Evolutionary conservation across 2,888 invertebrate genomes (phyloP).

Genomic region (Euplagia quadripunctaria): DNA sequence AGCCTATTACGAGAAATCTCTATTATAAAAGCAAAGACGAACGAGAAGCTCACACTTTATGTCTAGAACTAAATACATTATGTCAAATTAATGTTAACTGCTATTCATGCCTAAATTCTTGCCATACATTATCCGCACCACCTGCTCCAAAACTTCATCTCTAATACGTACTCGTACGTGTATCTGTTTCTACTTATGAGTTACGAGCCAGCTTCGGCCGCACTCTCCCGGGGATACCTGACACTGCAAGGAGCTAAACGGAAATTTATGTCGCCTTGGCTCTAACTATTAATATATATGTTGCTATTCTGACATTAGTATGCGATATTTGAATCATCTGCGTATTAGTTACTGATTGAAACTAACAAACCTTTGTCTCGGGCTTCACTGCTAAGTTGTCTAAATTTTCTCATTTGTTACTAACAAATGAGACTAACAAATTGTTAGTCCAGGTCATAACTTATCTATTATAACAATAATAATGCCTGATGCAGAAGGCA

Average conservation of each 20-base stretch:
- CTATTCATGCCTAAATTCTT: constrained; percentile 31
- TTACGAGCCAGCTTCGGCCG: constrained; percentile 62
- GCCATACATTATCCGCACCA: constrained; percentile 59
- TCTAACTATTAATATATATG: constrained; percentile 58
- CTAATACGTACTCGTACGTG: constrained; percentile 45
- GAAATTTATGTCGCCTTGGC: constrained; percentile 72
- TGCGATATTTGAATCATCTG: constrained; percentile 35
- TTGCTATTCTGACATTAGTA: constrained; percentile 43
- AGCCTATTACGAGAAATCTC: too few relatives aligned
- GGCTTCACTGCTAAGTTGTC: not conserved
- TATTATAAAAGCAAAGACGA: not conserved
- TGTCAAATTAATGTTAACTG: constrained; percentile 1
- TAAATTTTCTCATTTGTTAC: not conserved
- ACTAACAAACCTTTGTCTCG: not conserved
- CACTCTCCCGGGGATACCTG: constrained; percentile 60
- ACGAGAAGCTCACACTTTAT: not conserved
- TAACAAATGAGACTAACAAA: not conserved
- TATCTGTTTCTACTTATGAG: constrained; percentile 71
- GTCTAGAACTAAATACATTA: not conserved
- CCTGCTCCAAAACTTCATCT: constrained; percentile 72
- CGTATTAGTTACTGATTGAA: not conserved
- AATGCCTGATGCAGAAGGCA: too few relatives aligned
- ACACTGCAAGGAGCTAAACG: constrained; percentile 70
- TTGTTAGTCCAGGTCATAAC: too few relatives aligned
- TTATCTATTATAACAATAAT: too few relatives aligned